Percentiles rank a stretch among this genome's conserved stretches.
These are phyloP conservation scores for Camponotus floridanus DNA, from an alignment of 1,140 invertebrate genomes.

Conservation along the genomic window DNA sequence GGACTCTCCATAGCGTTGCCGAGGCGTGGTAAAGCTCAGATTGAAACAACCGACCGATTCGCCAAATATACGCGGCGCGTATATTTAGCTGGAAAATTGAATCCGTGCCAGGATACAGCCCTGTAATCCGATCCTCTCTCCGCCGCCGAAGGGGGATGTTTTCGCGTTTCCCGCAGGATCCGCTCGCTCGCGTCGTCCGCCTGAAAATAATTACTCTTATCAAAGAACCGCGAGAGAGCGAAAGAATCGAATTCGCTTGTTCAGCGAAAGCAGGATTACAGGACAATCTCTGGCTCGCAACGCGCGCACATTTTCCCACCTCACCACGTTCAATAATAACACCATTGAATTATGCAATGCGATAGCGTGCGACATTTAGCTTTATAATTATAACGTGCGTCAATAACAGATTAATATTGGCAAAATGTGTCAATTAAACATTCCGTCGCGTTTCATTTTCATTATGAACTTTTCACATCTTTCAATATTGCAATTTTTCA, in stretches of 20 bases:
- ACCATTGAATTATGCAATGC: not conserved
- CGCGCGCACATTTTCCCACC: not conserved
- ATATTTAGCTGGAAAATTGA: slow-evolving; percentile 74
- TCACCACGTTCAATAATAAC: not conserved
- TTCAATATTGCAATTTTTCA: slow-evolving; percentile 21
- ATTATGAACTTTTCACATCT: slow-evolving; percentile 2
- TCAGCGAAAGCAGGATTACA: slow-evolving; percentile 8
- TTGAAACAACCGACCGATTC: slow-evolving; percentile 66
- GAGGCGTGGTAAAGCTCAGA: slow-evolving; percentile 31
- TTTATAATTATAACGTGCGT: slow-evolving; percentile 29
- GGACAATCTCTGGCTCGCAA: slow-evolving; percentile 6
- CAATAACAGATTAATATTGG: slow-evolving; percentile 33
- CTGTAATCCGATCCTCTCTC: slow-evolving; percentile 72
- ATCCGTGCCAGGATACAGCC: slow-evolving; percentile 70
- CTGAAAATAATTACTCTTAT: slow-evolving; percentile 62
- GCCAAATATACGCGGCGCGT: slow-evolving; percentile 66
- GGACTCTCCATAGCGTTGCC: slow-evolving; percentile 51
- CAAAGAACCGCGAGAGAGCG: not conserved
- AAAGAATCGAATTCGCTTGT: slow-evolving; percentile 51
- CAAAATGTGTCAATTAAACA: not conserved
- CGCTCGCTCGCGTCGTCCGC: slow-evolving; percentile 21
- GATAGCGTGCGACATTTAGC: slow-evolving; percentile 17
- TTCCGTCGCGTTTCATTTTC: not conserved
- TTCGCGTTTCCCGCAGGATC: slow-evolving; percentile 60
- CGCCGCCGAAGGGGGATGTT: slow-evolving; percentile 51